A percentile compares a stretch with the other conserved stretches of the same genome.
Evolutionary conservation across 2,888 invertebrate species (phyloP).

Genomic region (Patella depressa): DNA sequence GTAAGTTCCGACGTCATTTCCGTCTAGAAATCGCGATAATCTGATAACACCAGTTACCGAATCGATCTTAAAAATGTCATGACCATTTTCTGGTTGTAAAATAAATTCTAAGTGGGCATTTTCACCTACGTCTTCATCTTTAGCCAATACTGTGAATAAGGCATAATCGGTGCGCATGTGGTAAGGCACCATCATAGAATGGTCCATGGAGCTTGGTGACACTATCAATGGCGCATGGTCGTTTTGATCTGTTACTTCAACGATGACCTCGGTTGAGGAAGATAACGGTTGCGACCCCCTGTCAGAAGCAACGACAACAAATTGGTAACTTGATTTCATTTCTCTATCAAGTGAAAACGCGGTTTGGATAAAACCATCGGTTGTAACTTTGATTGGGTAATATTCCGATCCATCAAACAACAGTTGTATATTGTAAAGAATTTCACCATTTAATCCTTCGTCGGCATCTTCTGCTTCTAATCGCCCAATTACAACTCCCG

Average conservation of each 20-base stretch:
- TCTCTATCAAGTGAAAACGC: slow-evolving; percentile 52
- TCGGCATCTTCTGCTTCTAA: slow-evolving; percentile 13
- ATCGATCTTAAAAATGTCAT: slow-evolving; percentile 27
- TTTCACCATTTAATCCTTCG: slow-evolving; percentile 1
- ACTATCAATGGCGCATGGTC: slow-evolving; percentile 57
- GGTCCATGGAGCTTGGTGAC: slow-evolving; percentile 49
- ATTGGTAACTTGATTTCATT: slow-evolving; percentile 41
- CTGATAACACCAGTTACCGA: slow-evolving; percentile 34
- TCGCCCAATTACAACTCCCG: slow-evolving; percentile 11
- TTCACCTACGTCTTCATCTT: slow-evolving; percentile 44
- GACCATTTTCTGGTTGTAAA: slow-evolving; percentile 28
- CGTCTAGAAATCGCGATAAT: slow-evolving; percentile 29
- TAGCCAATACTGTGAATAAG: slow-evolving; percentile 42
- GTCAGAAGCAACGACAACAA: slow-evolving; percentile 54
- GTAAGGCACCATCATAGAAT: slow-evolving; percentile 44
- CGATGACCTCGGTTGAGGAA: slow-evolving; percentile 46
- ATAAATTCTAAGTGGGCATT: slow-evolving; percentile 40
- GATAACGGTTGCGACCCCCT: slow-evolving; percentile 50
- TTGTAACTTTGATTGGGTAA: slow-evolving; percentile 44
- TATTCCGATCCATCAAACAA: slow-evolving; percentile 5
- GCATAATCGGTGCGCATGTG: slow-evolving; percentile 41
- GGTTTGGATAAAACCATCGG: slow-evolving; percentile 48
- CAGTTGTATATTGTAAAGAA: background rate
- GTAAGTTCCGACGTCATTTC: slow-evolving; percentile 35
- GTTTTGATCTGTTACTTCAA: slow-evolving; percentile 56